Percentiles rank a stretch among this genome's conserved stretches.
phyloP scores from a whole-genome alignment of 2,888 invertebrate species.

The Trachelus tabidus region DNA sequence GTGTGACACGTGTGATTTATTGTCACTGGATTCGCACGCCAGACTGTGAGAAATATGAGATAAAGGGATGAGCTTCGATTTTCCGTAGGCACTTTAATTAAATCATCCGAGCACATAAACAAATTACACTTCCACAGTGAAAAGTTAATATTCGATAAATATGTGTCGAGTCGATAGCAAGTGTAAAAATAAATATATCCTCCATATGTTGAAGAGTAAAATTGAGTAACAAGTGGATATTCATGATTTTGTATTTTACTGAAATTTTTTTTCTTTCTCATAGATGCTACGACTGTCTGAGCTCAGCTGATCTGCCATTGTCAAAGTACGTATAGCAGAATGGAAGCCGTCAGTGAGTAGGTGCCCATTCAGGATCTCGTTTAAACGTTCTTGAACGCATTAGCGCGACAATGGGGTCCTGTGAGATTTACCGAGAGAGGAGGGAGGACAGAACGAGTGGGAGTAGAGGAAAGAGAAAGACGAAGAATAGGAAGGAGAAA shows the following conservation, averaged over 20 bases:
- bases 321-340: not conserved
- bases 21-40: not conserved
- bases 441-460: not conserved
- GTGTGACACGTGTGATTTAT: not conserved
- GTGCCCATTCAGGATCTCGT: constrained; percentile 13
- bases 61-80: not conserved
- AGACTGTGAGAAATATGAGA: not conserved
- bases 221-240: not conserved
- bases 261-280: not conserved
- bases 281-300: not conserved
- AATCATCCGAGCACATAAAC: not conserved
- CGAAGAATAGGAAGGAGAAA: not conserved
- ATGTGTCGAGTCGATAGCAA: not conserved
- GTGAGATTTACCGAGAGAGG: not conserved
- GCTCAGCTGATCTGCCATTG: not conserved
- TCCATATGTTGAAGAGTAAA: no score
- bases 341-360: not conserved
- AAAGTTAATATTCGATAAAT: not conserved
- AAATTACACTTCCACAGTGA: not conserved
- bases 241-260: not conserved
- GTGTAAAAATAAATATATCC: not conserved
- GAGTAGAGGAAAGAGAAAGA: not conserved
- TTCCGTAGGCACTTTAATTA: not conserved
- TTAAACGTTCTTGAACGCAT: constrained; percentile 26
- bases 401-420: constrained; percentile 26